Evolutionary conservation across 1,140 invertebrate genomes (phyloP).

Genomic region (Pristionchus pacificus): DNA sequence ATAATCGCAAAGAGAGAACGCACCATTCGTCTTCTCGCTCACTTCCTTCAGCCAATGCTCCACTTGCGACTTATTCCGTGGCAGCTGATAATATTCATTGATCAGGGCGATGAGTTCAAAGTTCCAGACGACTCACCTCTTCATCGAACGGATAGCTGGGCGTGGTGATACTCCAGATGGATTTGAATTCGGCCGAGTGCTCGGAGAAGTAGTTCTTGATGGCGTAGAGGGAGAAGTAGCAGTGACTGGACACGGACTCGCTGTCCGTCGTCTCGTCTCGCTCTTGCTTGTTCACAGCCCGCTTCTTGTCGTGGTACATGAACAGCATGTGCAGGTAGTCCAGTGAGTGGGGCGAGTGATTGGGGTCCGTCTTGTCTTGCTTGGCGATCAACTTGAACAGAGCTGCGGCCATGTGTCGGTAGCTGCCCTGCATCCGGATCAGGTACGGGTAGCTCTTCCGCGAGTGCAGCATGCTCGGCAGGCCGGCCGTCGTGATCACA

Average conservation of each 20-base stretch:
- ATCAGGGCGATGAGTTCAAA: slow-evolving; percentile 38
- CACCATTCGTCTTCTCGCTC: slow-evolving; percentile 46
- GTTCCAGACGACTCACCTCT: slow-evolving; percentile 37
- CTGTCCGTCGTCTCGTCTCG: slow-evolving; percentile 31
- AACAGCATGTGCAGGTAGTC: slow-evolving; percentile 53
- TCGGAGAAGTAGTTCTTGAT: slow-evolving; percentile 55
- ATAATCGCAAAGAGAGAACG: slow-evolving; percentile 20
- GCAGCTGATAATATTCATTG: no score
- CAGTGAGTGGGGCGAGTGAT: slow-evolving; percentile 26
- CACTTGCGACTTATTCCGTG: no score
- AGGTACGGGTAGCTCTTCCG: slow-evolving; percentile 72
- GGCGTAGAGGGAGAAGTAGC: slow-evolving; percentile 55
- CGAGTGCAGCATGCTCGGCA: slow-evolving; percentile 72
- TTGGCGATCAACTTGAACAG: slow-evolving; percentile 50
- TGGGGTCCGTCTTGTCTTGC: slow-evolving; percentile 20
- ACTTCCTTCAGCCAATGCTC: slow-evolving; percentile 53
- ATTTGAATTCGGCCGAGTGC: slow-evolving; percentile 45
- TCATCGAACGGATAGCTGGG: slow-evolving; percentile 53
- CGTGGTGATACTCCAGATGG: slow-evolving; percentile 44
- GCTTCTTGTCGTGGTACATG: slow-evolving; percentile 55
- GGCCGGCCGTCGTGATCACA: slow-evolving; percentile 76
- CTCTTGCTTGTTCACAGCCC: slow-evolving; percentile 45
- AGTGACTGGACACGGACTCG: slow-evolving; percentile 41
- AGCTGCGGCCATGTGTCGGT: slow-evolving; percentile 68
- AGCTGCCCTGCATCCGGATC: slow-evolving; percentile 79